A percentile compares a stretch with the other conserved stretches of the same genome.
phyloP scores from a whole-genome alignment of 2,888 invertebrate species.

The Scaeva pyrastri region DNA sequence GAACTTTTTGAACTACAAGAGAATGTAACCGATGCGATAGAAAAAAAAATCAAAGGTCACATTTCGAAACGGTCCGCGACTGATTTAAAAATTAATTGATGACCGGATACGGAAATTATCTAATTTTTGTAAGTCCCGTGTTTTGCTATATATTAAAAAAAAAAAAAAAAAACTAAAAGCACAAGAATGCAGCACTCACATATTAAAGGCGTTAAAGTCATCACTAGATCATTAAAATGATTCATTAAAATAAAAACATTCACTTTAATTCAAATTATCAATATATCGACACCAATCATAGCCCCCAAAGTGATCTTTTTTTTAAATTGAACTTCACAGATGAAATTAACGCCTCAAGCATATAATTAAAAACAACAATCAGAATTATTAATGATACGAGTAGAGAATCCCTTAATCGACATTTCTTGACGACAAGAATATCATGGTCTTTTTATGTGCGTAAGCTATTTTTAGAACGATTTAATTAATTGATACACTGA shows the following conservation, averaged over 20 bases:
- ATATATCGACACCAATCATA: constrained; percentile 13
- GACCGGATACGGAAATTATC: constrained; percentile 51
- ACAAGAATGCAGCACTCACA: constrained; percentile 11
- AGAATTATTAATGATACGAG: constrained; percentile 14
- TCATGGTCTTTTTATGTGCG: neutral
- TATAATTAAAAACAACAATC: constrained; percentile 9
- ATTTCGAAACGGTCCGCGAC: constrained; percentile 29
- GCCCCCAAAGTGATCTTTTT: neutral
- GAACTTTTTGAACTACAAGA: constrained; percentile 32
- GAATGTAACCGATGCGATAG: constrained; percentile 5
- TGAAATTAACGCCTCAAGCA: constrained; percentile 16
- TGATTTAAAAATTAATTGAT: constrained; percentile 36
- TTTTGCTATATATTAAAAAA: neutral
- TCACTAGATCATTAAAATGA: constrained; percentile 31
- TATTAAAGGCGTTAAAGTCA: constrained; percentile 42
- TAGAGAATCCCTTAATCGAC: constrained; percentile 3
- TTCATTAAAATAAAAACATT: constrained; percentile 30
- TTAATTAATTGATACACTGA: constrained; percentile 6
- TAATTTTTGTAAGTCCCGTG: constrained; percentile 13
- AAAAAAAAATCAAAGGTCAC: constrained; percentile 33
- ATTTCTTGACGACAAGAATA: constrained; percentile 21
- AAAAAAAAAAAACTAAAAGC: constrained; percentile 2
- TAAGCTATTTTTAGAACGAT: neutral
- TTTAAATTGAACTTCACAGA: constrained; percentile 21
- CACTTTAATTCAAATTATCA: constrained; percentile 12